Base-by-base conservation (phyloP, 1,140 invertebrate genomes). In the Heterodera schachtii region DNA sequence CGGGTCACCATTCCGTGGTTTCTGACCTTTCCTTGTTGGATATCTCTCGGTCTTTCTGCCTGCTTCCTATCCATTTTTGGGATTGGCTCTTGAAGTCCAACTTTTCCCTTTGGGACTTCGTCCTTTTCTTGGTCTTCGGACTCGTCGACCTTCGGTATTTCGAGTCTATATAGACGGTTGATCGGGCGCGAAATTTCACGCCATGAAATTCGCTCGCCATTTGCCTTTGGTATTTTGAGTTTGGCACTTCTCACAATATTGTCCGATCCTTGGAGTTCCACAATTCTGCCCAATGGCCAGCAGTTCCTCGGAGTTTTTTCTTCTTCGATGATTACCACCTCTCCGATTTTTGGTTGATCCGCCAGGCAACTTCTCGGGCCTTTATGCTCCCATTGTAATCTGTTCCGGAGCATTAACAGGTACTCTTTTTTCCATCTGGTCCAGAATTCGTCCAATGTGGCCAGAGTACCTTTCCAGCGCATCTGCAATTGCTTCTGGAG, bases 281-380 rank as follows among this genome's bases (percentile, higher is more conserved):
- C 19, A 73, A 73, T 73, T 73, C 21, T 21, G 46, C 73, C 73
- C 11, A 74, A 74, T 6, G 19, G n/a, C 73, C 73, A 74, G 1
- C 46, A 21, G 43, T 74, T 74, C 21, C 73, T 31, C n/a, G 73
- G 73, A 6, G 21, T 46, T n/a, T 52, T 52, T 43, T 74, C 73
- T 8, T 74, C 46, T 9, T 74, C 46, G n/a, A 74, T 31, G 6
- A 74, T 74, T 5, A 74, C 73, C 0, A 74, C 73, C 0, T 74
- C 73, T 6, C 73, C 73, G 5, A 74, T 11, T 43, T 11, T 21
- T 6, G 73, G 73, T 9, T 74, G 19, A 0, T 49, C 49, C 0
- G 19, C 19, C 3, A 73, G n/a, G n/a, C 19, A 5, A n/a, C 19
- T 47, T n/a, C 71, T 19, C 1, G 19, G 16, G n/a, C 52, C 52